Conservation (phyloP, 2,113 vertebrate genomes). For the Ramphastos sulfuratus region DNA sequence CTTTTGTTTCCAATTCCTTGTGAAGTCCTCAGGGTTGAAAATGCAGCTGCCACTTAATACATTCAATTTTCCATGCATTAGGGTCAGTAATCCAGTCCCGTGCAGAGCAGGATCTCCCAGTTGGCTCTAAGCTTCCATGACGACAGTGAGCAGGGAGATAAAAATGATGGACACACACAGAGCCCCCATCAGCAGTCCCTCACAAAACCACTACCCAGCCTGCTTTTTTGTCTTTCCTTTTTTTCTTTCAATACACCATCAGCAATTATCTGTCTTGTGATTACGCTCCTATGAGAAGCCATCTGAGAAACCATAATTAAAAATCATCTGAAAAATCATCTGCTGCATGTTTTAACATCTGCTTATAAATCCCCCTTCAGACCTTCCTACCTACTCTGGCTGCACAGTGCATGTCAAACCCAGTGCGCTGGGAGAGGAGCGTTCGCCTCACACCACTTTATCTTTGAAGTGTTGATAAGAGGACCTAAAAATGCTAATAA, state of each 20-base stretch:
- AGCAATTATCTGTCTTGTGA: constrained; percentile 1
- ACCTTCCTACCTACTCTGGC: constrained; percentile 32
- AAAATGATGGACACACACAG: constrained; percentile 3
- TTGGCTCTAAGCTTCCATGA: constrained; percentile 62
- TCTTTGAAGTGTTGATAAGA: constrained; percentile 65
- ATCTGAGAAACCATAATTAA: constrained; percentile 50
- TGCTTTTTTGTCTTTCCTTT: background rate
- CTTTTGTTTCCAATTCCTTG: constrained; percentile 71
- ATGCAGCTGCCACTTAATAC: constrained; percentile 39
- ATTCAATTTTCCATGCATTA: constrained; percentile 57
- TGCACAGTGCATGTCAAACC: background rate
- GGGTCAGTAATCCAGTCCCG: constrained; percentile 59
- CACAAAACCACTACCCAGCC: background rate
- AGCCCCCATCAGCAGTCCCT: background rate
- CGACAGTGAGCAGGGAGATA: constrained; percentile 37
- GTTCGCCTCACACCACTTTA: constrained; percentile 42
- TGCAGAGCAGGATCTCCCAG: constrained; percentile 50
- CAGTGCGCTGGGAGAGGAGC: background rate
- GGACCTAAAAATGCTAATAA: constrained; percentile 60
- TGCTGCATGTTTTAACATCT: constrained; percentile 14
- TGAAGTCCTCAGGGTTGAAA: constrained; percentile 52
- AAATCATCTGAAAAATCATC: background rate
- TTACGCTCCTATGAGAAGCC: constrained; percentile 35
- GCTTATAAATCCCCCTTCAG: constrained; percentile 28
- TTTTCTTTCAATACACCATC: constrained; percentile 11